phyloP scores from a whole-genome alignment of 2,888 invertebrate genomes.

The Ametastegia equiseti region DNA sequence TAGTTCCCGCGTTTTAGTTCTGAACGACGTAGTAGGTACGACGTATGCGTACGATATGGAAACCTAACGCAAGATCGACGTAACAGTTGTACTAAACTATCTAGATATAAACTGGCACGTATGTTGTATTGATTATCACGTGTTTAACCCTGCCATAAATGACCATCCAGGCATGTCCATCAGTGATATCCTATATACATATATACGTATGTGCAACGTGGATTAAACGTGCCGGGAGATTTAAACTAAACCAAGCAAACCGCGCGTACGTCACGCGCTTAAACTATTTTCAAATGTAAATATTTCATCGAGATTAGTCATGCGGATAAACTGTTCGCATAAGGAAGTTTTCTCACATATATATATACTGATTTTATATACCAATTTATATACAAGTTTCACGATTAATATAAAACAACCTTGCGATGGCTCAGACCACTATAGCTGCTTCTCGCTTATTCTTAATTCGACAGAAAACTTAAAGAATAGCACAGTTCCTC shows the following conservation, averaged over 20 bases:
- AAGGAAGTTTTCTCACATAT: neutral
- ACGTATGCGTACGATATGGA: no score
- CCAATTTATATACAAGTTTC: no score
- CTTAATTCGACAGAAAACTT: no score
- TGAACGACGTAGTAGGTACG: neutral
- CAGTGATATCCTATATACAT: neutral
- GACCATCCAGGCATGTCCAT: slow-evolving; percentile 19
- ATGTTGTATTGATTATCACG: slow-evolving; percentile 32
- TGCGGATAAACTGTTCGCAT: slow-evolving; percentile 30
- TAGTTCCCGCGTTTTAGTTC: neutral
- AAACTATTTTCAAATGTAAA: neutral
- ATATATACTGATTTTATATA: neutral
- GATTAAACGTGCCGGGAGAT: neutral
- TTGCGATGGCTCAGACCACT: no score
- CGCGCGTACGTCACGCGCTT: neutral
- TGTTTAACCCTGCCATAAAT: slow-evolving; percentile 44
- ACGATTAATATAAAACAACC: no score
- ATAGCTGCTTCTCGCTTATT: no score
- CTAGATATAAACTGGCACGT: neutral
- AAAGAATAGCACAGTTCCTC: neutral
- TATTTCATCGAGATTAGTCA: slow-evolving; percentile 16
- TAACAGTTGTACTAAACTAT: neutral
- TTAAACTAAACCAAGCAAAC: neutral
- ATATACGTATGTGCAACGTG: neutral
- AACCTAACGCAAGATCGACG: neutral